phyloP scores from a whole-genome alignment of 2,888 invertebrate genomes.

The Meiosimyza decipiens region DNA sequence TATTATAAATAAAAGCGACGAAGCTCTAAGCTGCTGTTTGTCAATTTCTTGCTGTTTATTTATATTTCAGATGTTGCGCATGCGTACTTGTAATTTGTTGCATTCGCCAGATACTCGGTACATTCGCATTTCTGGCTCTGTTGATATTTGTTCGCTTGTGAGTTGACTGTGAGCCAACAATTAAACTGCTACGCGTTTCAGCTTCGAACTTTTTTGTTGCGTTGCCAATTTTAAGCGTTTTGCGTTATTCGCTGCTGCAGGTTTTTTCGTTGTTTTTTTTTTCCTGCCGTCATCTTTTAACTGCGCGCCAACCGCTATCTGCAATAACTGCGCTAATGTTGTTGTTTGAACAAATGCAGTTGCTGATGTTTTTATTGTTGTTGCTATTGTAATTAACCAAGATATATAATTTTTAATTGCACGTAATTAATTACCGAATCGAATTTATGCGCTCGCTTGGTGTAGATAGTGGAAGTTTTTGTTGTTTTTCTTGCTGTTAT shows the following conservation, averaged over 20 bases:
- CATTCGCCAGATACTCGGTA: conserved; percentile 55
- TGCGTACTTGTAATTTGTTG: conserved; percentile 54
- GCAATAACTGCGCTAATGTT: background rate
- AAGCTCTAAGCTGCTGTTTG: background rate
- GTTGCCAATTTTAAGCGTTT: conserved; percentile 26
- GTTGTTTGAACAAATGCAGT: conserved; percentile 13
- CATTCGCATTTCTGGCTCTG: conserved; percentile 42
- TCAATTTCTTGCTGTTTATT: background rate
- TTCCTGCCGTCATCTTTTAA: conserved; percentile 25
- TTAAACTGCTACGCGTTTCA: background rate
- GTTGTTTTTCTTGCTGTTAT: background rate
- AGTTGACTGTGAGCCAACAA: background rate
- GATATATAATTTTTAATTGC: conserved; percentile 40
- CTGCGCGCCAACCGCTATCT: conserved; percentile 14
- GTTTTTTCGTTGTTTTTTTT: background rate
- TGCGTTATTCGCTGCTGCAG: background rate
- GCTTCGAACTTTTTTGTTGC: conserved; percentile 1
- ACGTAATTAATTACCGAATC: conserved; percentile 40
- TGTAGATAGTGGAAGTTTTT: conserved; percentile 38
- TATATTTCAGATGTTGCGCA: conserved; percentile 36
- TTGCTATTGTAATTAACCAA: conserved; percentile 31
- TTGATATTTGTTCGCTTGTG: background rate
- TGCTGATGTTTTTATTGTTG: conserved; percentile 1
- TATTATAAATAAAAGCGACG: background rate
- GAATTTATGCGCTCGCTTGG: conserved; percentile 39